phyloP scores from a whole-genome alignment of 2,888 invertebrate species.

The Eupeodes luniger region DNA sequence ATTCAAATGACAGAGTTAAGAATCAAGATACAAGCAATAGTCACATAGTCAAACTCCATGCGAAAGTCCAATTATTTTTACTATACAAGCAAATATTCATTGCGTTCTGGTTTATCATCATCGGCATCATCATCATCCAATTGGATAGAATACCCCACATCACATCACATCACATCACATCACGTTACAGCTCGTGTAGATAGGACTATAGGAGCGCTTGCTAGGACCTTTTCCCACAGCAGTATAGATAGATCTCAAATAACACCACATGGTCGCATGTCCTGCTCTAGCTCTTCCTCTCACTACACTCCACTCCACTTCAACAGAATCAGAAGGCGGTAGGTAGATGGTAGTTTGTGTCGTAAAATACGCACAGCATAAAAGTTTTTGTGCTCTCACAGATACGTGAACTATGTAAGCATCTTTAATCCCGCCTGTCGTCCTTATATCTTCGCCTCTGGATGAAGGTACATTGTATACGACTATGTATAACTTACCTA shows the following conservation, averaged over 20 bases:
- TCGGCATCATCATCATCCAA: conserved; percentile 13
- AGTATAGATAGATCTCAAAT: neutral
- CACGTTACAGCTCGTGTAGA: neutral
- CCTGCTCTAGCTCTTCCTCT: no score
- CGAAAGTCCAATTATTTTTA: conserved; percentile 33
- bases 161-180: no score
- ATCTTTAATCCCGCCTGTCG: conserved; percentile 58
- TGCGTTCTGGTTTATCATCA: conserved; percentile 6
- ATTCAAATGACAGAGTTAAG: neutral
- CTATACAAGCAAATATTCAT: conserved; percentile 15
- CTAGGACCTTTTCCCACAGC: neutral
- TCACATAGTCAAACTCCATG: neutral
- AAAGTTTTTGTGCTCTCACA: conserved; percentile 21
- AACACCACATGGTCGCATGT: neutral
- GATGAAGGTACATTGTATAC: neutral
- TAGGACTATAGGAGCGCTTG: no score
- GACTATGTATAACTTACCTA: no score
- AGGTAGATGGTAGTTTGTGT: neutral
- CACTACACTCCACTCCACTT: neutral
- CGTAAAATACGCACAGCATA: conserved; percentile 27
- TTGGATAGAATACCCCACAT: neutral
- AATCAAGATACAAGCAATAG: neutral
- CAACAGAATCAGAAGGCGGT: neutral
- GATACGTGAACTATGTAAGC: conserved; percentile 52
- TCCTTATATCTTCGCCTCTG: conserved; percentile 17